Base-by-base conservation (phyloP, 2,888 invertebrate genomes). In the Trissolcus japonicus region DNA sequence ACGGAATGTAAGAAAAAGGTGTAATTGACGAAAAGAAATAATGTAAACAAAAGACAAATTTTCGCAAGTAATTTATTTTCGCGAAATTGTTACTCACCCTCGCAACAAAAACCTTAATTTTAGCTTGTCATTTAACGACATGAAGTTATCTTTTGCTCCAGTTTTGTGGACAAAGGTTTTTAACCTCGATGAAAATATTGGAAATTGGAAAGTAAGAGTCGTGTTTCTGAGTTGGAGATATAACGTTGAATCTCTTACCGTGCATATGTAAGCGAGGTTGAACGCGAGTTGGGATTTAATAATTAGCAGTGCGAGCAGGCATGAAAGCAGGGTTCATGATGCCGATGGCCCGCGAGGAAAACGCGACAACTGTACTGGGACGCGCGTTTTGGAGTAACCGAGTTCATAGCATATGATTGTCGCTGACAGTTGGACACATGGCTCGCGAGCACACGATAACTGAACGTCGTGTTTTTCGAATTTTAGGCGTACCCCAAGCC, bases 401-500 rank as follows among this genome's bases (percentile, higher is more conserved):
- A 41, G 11, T 9, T 63, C 56, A 69, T 50, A 43, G 48, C 55
- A 62, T 56, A 25, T 69, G 29, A 55, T 61, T 21, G 56, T 50
- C 13, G 3, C 4, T 14, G 16, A 46, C 19, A 13, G 0, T 41
- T 2, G 14, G 7, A 41, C 13, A 4, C 71, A 63, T 63, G 40
- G 6, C 4, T n/a, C 17, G 13, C 41, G 19, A n/a, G 13, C 19
- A 57, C 46, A 40, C 29, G 62, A 80, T 72, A 80, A 50, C 50
- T 7, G n/a, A 7, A 11, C n/a, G 29, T 43, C n/a, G 16, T 46
- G 35, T 40, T 66, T 56, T 67, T 74, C 50, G 16, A 67, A 67
- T 81, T 35, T 83, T 83, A 84, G 85, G 85, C 84, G 83, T 84
- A 83, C 83, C 85, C 86, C 83, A 83, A 82, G 80, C 81, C 78